Percentiles rank a stretch among this genome's conserved stretches.
These are phyloP conservation scores for Dipodomys merriami DNA, from an alignment of 2,113 vertebrate species.

Conservation along the genomic window DNA sequence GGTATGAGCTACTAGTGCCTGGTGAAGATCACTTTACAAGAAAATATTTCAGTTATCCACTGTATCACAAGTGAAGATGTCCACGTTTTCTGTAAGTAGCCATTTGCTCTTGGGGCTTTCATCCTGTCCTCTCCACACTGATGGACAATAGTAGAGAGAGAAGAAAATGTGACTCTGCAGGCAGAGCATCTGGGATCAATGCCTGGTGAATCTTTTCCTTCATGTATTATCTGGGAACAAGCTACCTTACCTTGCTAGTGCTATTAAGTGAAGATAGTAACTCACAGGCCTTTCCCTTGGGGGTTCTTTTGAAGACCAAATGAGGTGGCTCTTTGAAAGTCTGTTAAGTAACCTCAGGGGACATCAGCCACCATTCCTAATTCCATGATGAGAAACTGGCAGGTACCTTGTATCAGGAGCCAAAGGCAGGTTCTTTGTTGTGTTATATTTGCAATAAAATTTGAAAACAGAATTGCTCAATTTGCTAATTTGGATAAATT, in stretches of 20 bases:
- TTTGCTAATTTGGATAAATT: slow-evolving; percentile 20
- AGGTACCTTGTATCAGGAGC: background rate
- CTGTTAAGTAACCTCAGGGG: background rate
- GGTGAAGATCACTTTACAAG: too few relatives aligned
- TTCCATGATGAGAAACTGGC: background rate
- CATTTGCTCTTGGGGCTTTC: background rate
- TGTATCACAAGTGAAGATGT: background rate
- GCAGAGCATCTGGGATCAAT: too few relatives aligned
- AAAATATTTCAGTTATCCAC: background rate
- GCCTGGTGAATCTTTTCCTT: background rate
- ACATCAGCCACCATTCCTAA: background rate
- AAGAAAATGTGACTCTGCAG: too few relatives aligned
- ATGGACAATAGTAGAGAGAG: background rate
- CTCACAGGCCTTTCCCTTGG: background rate
- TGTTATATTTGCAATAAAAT: slow-evolving; percentile 38
- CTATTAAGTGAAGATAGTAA: background rate
- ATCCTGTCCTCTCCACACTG: background rate
- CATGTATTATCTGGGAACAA: background rate
- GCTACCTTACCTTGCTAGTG: background rate
- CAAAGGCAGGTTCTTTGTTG: background rate
- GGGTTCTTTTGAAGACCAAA: background rate
- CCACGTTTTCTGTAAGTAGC: background rate
- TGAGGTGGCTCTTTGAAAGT: background rate
- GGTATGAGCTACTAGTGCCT: too few relatives aligned
- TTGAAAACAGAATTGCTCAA: slow-evolving; percentile 44